Evolutionary conservation across 2,888 invertebrate genomes (phyloP).

Genomic region (Lasius fuliginosus): DNA sequence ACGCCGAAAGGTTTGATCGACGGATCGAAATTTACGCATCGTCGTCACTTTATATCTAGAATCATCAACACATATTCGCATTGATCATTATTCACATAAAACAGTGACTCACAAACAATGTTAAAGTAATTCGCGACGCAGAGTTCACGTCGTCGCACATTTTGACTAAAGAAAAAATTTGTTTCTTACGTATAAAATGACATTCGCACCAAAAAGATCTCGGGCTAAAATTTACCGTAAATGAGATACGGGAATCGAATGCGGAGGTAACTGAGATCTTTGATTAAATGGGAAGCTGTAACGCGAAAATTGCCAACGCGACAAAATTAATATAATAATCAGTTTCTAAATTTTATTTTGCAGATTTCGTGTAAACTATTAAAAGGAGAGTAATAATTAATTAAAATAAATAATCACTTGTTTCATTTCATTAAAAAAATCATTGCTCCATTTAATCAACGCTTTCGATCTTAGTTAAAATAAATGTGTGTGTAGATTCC

Average conservation of each 20-base stretch:
- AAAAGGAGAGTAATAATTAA: neutral
- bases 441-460: neutral
- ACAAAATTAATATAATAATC: neutral
- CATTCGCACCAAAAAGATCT: neutral
- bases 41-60: slow-evolving; percentile 17
- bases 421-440: neutral
- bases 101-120: neutral
- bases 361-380: neutral
- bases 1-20: slow-evolving; percentile 9
- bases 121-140: neutral
- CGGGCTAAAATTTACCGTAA: neutral
- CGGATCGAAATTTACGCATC: slow-evolving; percentile 55
- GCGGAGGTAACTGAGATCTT: neutral
- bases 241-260: neutral
- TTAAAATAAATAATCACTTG: neutral
- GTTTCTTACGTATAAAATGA: neutral
- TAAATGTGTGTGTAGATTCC: neutral
- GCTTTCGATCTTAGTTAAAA: neutral
- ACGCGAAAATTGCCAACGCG: neutral
- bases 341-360: neutral
- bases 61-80: neutral
- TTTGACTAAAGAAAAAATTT: slow-evolving; percentile 2
- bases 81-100: neutral
- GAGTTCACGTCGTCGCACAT: slow-evolving; percentile 2
- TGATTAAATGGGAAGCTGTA: neutral